A percentile compares a stretch with the other conserved stretches of the same genome.
Conservation (phyloP, 2,888 invertebrate species). For the Coelinius sp. region DNA sequence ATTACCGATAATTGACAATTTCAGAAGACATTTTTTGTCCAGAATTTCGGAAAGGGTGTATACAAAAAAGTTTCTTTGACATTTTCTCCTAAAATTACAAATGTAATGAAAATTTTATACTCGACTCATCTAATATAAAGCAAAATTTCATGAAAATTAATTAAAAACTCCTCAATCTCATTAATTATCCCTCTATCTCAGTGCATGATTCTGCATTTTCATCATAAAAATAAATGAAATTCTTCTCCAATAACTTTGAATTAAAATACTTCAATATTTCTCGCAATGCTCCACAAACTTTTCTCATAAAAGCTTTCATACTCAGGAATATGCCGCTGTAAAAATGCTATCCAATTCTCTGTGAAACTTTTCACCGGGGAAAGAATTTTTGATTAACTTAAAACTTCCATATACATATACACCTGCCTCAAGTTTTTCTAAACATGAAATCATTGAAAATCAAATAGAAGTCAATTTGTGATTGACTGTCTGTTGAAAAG, state of each 20-base stretch:
- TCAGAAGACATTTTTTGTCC: background rate
- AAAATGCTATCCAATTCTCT: background rate
- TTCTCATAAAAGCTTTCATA: background rate
- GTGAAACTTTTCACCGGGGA: background rate
- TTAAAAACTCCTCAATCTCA: background rate
- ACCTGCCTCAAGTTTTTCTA: too few species aligned
- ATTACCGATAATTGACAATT: background rate
- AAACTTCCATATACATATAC: background rate
- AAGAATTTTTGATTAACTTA: background rate
- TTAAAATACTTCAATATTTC: slow-evolving; percentile 8
- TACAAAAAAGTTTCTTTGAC: background rate
- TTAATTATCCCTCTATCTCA: background rate
- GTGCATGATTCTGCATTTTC: background rate
- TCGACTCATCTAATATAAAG: background rate
- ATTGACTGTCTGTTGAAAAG: too few species aligned
- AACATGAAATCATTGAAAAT: too few species aligned
- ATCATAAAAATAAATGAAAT: background rate
- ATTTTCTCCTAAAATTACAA: background rate
- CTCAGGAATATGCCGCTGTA: background rate
- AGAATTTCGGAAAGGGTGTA: too few species aligned
- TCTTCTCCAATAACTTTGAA: background rate
- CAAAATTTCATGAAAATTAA: background rate
- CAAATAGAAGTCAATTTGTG: too few species aligned
- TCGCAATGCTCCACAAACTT: background rate
- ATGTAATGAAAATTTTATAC: background rate